A percentile compares a stretch with the other conserved stretches of the same genome.
phyloP scores from a whole-genome alignment of 2,888 invertebrate genomes.

The Beris chalybata region DNA sequence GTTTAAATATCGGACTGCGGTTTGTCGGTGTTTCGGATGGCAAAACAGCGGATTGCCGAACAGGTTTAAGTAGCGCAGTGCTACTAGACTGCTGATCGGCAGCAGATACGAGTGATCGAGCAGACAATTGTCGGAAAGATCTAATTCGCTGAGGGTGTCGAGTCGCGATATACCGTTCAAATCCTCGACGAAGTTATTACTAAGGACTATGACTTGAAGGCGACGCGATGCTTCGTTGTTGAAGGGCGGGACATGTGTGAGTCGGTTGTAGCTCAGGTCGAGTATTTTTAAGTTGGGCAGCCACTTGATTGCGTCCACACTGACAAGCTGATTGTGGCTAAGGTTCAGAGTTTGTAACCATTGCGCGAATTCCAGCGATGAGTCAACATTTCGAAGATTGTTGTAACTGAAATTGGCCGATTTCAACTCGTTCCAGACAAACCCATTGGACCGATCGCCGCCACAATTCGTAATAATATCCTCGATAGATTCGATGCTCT shows the following conservation, averaged over 20 bases:
- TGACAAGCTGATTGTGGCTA: conserved; percentile 64
- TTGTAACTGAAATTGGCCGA: conserved; percentile 63
- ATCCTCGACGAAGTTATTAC: conserved; percentile 67
- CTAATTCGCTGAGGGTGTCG: conserved; percentile 61
- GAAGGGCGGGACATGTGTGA: conserved; percentile 62
- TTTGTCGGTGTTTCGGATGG: conserved; percentile 63
- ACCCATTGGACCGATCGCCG: conserved; percentile 63
- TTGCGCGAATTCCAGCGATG: conserved; percentile 63
- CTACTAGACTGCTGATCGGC: conserved; percentile 60
- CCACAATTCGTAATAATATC: conserved; percentile 62
- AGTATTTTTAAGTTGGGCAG: conserved; percentile 65
- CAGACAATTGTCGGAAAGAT: conserved; percentile 67
- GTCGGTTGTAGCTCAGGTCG: conserved; percentile 66
- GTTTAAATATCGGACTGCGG: conserved; percentile 61
- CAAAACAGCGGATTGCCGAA: conserved; percentile 66
- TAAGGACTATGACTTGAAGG: conserved; percentile 62
- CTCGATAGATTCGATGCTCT: conserved; percentile 55
- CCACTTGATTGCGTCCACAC: conserved; percentile 61
- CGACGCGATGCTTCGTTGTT: conserved; percentile 60
- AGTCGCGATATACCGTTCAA: conserved; percentile 61
- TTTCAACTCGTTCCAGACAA: conserved; percentile 64
- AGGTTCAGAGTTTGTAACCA: conserved; percentile 66
- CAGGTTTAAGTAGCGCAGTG: conserved; percentile 61
- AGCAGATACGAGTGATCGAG: conserved; percentile 62
- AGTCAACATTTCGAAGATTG: conserved; percentile 59